phyloP scores from a whole-genome alignment of 2,888 invertebrate species.

The Scaptomyza caliginosa region DNA sequence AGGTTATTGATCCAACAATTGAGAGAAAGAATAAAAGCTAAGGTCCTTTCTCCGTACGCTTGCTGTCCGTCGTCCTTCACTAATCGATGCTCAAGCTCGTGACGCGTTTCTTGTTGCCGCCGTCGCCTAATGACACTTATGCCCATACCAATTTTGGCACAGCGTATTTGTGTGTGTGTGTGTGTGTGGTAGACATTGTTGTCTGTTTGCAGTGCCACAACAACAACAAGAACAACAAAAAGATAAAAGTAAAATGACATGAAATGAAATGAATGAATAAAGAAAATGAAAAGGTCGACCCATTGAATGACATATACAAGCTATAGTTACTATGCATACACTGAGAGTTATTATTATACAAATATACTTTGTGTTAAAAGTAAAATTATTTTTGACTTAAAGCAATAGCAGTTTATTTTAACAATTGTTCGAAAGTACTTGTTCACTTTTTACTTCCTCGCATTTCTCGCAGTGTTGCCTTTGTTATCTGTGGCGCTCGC shows the following conservation, averaged over 20 bases:
- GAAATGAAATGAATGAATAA: slow-evolving; percentile 42
- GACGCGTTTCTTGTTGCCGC: slow-evolving; percentile 51
- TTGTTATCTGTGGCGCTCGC: slow-evolving; percentile 67
- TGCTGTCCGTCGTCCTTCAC: slow-evolving; percentile 46
- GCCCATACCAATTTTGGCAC: slow-evolving; percentile 30
- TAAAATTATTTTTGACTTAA: too few relatives aligned
- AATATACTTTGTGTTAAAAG: too few relatives aligned
- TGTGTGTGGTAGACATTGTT: slow-evolving; percentile 39
- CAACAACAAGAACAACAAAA: slow-evolving; percentile 15
- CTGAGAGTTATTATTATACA: too few relatives aligned
- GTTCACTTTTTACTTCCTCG: neutral
- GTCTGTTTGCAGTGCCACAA: slow-evolving; percentile 62
- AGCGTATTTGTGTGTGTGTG: neutral
- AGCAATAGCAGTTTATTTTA: too few relatives aligned
- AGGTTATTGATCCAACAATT: slow-evolving; percentile 70
- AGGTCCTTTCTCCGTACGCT: slow-evolving; percentile 12
- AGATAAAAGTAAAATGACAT: neutral
- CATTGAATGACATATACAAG: slow-evolving; percentile 51
- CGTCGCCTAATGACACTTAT: slow-evolving; percentile 67
- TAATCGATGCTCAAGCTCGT: slow-evolving; percentile 70
- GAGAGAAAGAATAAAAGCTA: slow-evolving; percentile 22
- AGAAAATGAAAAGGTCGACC: slow-evolving; percentile 61
- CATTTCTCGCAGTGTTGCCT: slow-evolving; percentile 36
- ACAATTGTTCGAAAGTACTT: too few relatives aligned
- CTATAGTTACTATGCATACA: slow-evolving; percentile 42